Conservation (phyloP, 2,888 invertebrate genomes). For the Epinotia bilunana region DNA sequence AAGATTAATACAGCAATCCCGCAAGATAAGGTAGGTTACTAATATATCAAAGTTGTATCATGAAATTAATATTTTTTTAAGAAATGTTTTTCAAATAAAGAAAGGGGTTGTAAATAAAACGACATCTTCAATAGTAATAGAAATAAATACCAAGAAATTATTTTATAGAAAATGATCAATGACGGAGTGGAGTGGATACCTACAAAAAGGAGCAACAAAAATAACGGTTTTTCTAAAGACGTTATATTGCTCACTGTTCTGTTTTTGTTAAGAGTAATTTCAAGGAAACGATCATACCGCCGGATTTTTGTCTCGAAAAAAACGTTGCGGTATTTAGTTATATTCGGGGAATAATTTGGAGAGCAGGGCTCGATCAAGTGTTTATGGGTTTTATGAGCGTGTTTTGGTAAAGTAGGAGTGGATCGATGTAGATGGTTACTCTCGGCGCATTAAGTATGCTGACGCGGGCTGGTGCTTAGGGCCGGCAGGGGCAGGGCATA, state of each 20-base stretch:
- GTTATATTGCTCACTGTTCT: not conserved
- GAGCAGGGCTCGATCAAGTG: slow-evolving; percentile 1
- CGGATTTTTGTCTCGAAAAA: not conserved
- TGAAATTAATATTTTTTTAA: not conserved
- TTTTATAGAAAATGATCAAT: slow-evolving; percentile 23
- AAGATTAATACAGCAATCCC: too few species aligned
- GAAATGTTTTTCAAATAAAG: not conserved
- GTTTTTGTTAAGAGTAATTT: slow-evolving; percentile 14
- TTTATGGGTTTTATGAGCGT: slow-evolving; percentile 1
- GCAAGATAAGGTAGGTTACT: too few species aligned
- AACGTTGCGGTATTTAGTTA: not conserved
- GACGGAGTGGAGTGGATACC: not conserved
- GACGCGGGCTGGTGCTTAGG: not conserved
- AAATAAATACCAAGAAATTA: slow-evolving; percentile 16
- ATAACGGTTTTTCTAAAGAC: slow-evolving; percentile 2
- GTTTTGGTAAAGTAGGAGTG: not conserved
- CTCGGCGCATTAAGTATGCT: slow-evolving; percentile 8
- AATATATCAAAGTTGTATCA: too few species aligned
- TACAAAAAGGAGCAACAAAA: slow-evolving; percentile 13
- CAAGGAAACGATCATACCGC: slow-evolving; percentile 4
- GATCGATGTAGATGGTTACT: slow-evolving; percentile 14
- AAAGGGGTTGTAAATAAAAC: slow-evolving; percentile 6
- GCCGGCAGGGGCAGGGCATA: not conserved
- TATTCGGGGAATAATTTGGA: not conserved
- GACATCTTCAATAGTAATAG: slow-evolving; percentile 9